Percentiles rank a stretch among this genome's conserved stretches.
phyloP scores from a whole-genome alignment of 2,888 invertebrate species.

The Microplitis manilae region DNA sequence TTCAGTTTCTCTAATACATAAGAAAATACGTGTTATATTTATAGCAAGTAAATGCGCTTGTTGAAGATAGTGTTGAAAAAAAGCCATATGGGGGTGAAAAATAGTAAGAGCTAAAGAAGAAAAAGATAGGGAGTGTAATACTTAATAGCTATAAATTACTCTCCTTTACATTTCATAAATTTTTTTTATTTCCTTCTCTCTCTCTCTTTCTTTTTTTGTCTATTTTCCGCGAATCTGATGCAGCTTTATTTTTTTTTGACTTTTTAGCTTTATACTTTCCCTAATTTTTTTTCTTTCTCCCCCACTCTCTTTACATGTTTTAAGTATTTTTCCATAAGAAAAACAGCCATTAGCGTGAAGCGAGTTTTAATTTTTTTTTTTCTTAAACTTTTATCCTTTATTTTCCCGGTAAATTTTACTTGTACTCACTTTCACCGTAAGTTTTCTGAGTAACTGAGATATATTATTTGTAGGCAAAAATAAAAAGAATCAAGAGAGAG shows the following conservation, averaged over 20 bases:
- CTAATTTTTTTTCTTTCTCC: conserved; percentile 37
- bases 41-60: not conserved
- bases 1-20: not conserved
- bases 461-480: conserved; percentile 31
- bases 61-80: not conserved
- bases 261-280: conserved; percentile 53
- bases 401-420: conserved; percentile 28
- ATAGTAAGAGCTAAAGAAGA: conserved; percentile 24
- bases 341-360: conserved; percentile 72
- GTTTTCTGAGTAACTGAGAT: conserved; percentile 50
- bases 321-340: conserved; percentile 68
- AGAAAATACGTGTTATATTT: not conserved
- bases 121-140: conserved; percentile 38
- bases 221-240: conserved; percentile 47
- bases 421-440: conserved; percentile 49
- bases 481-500: conserved; percentile 37
- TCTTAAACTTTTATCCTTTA: conserved; percentile 64
- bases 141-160: conserved; percentile 68
- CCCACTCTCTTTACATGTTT: conserved; percentile 60
- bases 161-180: conserved; percentile 36
- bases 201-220: conserved; percentile 39
- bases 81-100: conserved; percentile 7
- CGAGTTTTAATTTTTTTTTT: conserved; percentile 69
- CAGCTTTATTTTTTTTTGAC: conserved; percentile 45
- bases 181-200: conserved; percentile 38